Conservation (phyloP, 2,888 invertebrate species). For the Laothoe populi region DNA sequence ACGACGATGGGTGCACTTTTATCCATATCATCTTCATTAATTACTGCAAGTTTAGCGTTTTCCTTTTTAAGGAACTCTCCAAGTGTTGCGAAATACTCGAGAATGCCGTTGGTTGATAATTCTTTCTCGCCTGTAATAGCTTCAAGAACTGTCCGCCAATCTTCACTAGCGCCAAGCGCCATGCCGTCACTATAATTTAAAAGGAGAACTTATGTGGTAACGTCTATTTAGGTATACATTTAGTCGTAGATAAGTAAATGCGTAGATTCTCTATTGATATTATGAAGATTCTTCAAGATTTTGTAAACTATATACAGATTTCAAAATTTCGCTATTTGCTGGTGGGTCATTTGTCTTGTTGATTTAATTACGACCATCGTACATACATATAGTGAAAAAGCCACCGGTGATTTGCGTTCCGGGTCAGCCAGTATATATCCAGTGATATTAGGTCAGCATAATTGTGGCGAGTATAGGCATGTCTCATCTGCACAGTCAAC, state of each 20-base stretch:
- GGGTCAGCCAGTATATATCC: too few relatives aligned
- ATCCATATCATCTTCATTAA: slow-evolving; percentile 62
- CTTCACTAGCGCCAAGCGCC: slow-evolving; percentile 75
- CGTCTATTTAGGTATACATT: background rate
- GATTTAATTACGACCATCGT: too few relatives aligned
- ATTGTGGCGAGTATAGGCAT: too few relatives aligned
- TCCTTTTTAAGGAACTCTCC: slow-evolving; percentile 61
- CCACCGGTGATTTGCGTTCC: too few relatives aligned
- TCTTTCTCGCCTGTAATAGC: slow-evolving; percentile 74
- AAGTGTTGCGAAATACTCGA: slow-evolving; percentile 69
- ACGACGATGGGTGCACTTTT: slow-evolving; percentile 71
- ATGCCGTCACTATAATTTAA: slow-evolving; percentile 69
- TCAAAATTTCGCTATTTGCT: too few relatives aligned
- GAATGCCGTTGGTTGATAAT: slow-evolving; percentile 69
- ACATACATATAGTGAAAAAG: too few relatives aligned
- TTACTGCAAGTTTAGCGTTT: slow-evolving; percentile 53
- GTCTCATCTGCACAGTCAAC: too few relatives aligned
- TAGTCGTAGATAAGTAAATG: too few relatives aligned
- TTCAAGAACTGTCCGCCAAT: slow-evolving; percentile 72
- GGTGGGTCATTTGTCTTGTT: too few relatives aligned
- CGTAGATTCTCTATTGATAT: background rate
- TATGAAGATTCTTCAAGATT: too few relatives aligned
- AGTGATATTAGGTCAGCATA: too few relatives aligned
- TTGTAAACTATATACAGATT: too few relatives aligned
- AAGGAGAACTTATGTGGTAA: background rate